These are phyloP conservation scores for Cryptosula pallasiana DNA, from an alignment of 2,888 invertebrate genomes.

Conservation along the genomic window DNA sequence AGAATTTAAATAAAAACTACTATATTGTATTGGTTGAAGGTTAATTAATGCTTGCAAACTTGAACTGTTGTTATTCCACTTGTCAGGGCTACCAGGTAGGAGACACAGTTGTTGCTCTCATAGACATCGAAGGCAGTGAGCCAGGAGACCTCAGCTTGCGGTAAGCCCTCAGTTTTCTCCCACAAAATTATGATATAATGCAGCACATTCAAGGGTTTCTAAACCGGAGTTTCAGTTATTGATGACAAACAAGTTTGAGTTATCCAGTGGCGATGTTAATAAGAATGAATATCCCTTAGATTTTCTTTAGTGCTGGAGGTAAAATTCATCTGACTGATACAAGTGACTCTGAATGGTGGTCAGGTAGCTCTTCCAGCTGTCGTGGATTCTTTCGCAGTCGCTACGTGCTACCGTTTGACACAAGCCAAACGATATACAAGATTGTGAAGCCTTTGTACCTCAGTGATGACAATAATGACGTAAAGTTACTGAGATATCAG, in stretches of 20 bases:
- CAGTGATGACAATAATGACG: slow-evolving; percentile 67
- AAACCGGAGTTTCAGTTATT: no score
- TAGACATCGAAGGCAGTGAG: not conserved
- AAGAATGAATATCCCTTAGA: no score
- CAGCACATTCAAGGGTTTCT: no score
- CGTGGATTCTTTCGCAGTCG: slow-evolving; percentile 91
- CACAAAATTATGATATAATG: no score
- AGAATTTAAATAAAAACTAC: no score
- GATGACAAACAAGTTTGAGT: no score
- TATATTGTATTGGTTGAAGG: no score
- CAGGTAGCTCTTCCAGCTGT: slow-evolving; percentile 81
- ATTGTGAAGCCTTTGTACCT: slow-evolving; percentile 80
- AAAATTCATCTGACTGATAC: slow-evolving; percentile 88
- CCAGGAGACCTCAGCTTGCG: not conserved
- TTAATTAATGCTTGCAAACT: not conserved
- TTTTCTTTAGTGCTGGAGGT: slow-evolving; percentile 67
- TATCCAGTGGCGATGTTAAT: no score
- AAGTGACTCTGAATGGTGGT: slow-evolving; percentile 95
- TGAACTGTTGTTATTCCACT: not conserved
- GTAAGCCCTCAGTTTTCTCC: no score
- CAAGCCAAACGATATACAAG: slow-evolving; percentile 84
- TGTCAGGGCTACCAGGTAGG: not conserved
- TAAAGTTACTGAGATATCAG: slow-evolving; percentile 82
- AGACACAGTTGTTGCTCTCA: not conserved
- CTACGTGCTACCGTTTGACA: slow-evolving; percentile 82